A percentile compares a stretch with the other conserved stretches of the same genome.
These are phyloP conservation scores for Argyra leucocephala DNA, from an alignment of 2,888 invertebrate species.

Conservation along the genomic window DNA sequence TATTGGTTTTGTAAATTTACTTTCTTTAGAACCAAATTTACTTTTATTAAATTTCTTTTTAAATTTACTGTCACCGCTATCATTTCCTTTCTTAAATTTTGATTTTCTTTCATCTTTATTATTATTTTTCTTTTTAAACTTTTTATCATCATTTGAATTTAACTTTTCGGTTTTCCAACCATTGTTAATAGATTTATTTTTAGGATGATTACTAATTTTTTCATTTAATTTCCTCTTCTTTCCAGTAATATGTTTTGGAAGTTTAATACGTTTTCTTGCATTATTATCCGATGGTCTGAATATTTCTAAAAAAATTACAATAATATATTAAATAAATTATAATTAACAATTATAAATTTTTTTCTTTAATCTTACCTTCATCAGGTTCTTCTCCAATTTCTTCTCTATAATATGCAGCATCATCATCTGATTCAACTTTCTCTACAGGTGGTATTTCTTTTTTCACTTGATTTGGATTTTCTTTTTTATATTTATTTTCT, in stretches of 20 bases:
- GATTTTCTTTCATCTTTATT: not conserved
- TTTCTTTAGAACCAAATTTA: not conserved
- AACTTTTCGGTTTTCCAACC: not conserved
- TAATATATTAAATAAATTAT: slow-evolving; percentile 5
- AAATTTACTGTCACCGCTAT: not conserved
- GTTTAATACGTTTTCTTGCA: slow-evolving; percentile 30
- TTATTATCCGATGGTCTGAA: slow-evolving; percentile 30
- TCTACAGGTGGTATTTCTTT: slow-evolving; percentile 44
- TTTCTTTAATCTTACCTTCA: slow-evolving; percentile 48
- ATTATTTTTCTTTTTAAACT: slow-evolving; percentile 4
- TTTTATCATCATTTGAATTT: not conserved
- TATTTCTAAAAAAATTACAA: slow-evolving; percentile 28
- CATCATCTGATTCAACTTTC: slow-evolving; percentile 55
- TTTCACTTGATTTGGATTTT: slow-evolving; percentile 51
- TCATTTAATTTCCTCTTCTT: slow-evolving; percentile 30
- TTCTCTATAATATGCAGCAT: slow-evolving; percentile 71
- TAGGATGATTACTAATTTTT: not conserved
- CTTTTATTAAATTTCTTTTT: too few relatives aligned
- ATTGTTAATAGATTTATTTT: not conserved
- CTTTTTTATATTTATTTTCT: slow-evolving; percentile 30
- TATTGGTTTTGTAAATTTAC: not conserved
- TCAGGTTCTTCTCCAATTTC: slow-evolving; percentile 87
- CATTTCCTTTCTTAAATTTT: not conserved
- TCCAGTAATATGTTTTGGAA: slow-evolving; percentile 31
- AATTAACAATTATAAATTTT: not conserved